Conservation (phyloP, 2,888 invertebrate genomes). For the Subacronicta megacephala region DNA sequence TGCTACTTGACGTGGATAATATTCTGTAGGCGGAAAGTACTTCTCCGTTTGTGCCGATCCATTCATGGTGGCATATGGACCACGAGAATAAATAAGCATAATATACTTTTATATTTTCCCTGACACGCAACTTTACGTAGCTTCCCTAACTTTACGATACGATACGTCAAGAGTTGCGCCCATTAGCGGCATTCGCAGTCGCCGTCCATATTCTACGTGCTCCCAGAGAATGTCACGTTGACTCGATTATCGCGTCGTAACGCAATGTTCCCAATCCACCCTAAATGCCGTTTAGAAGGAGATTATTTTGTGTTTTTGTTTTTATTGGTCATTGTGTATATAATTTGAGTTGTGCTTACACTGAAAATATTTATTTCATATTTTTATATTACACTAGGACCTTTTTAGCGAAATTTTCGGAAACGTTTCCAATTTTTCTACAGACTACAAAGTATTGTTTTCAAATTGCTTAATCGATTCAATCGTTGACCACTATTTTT, state of each 20-base stretch:
- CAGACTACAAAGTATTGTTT: too few species aligned
- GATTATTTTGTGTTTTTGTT: conserved; percentile 49
- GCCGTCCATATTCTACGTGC: conserved; percentile 74
- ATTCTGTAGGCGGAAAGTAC: too few species aligned
- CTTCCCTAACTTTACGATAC: conserved; percentile 29
- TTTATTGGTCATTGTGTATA: conserved; percentile 14
- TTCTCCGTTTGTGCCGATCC: too few species aligned
- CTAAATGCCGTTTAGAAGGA: conserved; percentile 46
- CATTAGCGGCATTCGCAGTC: conserved; percentile 67
- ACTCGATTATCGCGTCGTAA: conserved; percentile 66
- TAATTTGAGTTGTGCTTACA: too few species aligned
- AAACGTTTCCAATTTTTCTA: too few species aligned
- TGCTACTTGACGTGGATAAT: too few species aligned
- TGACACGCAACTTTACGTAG: conserved; percentile 7
- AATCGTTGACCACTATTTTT: too few species aligned
- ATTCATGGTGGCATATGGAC: too few species aligned
- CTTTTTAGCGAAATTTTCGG: too few species aligned
- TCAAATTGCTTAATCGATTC: too few species aligned
- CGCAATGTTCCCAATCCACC: conserved; percentile 46
- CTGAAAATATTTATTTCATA: not conserved
- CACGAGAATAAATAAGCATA: too few species aligned
- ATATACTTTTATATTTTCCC: not conserved
- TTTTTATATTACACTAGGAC: too few species aligned
- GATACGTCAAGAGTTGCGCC: conserved; percentile 54
- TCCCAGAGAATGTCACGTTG: conserved; percentile 67